Conservation (phyloP, 2,113 vertebrate genomes). For the Baryphthengus martii region DNA sequence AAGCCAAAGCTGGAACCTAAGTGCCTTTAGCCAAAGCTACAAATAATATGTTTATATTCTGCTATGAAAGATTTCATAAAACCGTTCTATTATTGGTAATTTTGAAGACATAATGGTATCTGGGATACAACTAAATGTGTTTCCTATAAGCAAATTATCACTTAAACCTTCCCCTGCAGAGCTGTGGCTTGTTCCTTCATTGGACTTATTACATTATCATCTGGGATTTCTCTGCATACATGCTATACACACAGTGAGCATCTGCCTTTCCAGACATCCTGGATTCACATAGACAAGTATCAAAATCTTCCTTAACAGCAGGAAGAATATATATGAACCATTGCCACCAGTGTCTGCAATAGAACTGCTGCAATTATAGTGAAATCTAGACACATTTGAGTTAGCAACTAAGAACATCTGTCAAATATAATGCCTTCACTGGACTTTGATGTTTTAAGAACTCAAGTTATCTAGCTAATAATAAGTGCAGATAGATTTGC, state of each 20-base stretch:
- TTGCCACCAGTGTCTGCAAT: not conserved
- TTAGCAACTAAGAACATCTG: not conserved
- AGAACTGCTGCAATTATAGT: not conserved
- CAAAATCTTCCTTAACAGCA: not conserved
- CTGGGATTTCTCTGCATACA: not conserved
- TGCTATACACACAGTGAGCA: not conserved
- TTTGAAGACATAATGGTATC: not conserved
- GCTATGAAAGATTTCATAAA: not conserved
- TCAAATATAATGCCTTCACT: not conserved
- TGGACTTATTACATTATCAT: not conserved
- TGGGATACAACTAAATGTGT: rapidly evolving
- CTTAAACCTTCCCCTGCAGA: not conserved
- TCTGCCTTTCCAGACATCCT: not conserved
- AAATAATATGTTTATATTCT: not conserved
- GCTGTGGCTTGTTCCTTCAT: not conserved
- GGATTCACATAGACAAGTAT: not conserved
- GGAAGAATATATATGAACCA: not conserved
- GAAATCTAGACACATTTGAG: not conserved
- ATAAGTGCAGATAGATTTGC: not conserved
- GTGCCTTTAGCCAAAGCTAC: not conserved
- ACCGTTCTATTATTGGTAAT: not conserved
- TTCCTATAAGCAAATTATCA: not conserved
- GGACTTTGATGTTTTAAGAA: not conserved
- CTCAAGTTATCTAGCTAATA: not conserved
- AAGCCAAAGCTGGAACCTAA: not conserved